Conservation (phyloP, 2,113 vertebrate species). For the Arenaria interpres region DNA sequence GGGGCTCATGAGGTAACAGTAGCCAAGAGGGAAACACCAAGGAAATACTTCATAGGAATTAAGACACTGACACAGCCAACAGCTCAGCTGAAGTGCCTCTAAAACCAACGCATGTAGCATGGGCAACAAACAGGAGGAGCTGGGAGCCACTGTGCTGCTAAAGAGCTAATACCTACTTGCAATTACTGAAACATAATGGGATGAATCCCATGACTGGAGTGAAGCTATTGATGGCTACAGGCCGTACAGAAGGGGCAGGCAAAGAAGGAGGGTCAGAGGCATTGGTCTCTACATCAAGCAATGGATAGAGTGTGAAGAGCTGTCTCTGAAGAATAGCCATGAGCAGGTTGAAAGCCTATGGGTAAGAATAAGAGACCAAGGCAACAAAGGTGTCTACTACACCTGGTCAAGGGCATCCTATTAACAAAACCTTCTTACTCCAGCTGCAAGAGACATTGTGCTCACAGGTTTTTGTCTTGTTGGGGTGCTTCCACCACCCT, state of each 20-base stretch:
- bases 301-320: background rate
- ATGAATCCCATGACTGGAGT: background rate
- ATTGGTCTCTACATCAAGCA: background rate
- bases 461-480: background rate
- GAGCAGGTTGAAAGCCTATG: background rate
- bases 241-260: background rate
- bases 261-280: background rate
- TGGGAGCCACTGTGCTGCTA: background rate
- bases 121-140: background rate
- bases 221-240: background rate
- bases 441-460: background rate
- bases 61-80: background rate
- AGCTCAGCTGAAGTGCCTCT: background rate
- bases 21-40: background rate
- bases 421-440: background rate
- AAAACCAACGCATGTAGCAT: background rate
- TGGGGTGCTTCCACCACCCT: background rate
- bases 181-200: background rate
- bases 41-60: background rate
- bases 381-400: background rate
- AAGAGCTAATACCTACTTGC: background rate
- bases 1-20: background rate
- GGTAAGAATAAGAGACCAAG: background rate
- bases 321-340: background rate
- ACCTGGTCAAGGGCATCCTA: background rate